Evolutionary conservation across 2,797 vertebrate genomes (phyloP).

Genomic region (Halcyon smyrnensis): DNA sequence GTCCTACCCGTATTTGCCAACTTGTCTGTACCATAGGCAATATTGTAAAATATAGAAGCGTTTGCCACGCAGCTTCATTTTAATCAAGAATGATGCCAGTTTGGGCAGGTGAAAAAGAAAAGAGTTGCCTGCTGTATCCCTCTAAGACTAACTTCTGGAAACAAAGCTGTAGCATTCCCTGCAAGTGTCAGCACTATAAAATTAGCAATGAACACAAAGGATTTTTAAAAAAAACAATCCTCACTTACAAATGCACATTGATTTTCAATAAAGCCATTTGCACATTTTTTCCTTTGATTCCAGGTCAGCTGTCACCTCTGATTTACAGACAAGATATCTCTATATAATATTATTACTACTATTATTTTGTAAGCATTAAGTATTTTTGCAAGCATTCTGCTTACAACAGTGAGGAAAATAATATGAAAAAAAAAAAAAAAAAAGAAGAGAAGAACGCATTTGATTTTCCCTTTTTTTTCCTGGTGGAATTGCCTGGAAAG

Average conservation of each 20-base stretch:
- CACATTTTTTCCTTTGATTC: slow-evolving; percentile 53
- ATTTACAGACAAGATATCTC: slow-evolving; percentile 56
- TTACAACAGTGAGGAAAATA: slow-evolving; percentile 16
- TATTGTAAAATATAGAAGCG: neutral
- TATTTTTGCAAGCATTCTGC: slow-evolving; percentile 13
- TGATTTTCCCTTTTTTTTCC: slow-evolving; percentile 39
- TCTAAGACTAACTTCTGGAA: neutral
- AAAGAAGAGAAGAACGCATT: slow-evolving; percentile 8
- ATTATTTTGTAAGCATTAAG: neutral
- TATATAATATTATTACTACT: slow-evolving; percentile 29
- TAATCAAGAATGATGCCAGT: neutral
- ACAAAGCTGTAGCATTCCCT: neutral
- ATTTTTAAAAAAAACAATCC: slow-evolving; percentile 56
- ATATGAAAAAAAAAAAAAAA: neutral
- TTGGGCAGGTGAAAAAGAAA: neutral
- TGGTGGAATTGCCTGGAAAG: slow-evolving; percentile 48
- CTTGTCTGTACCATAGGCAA: neutral
- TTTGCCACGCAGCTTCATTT: neutral
- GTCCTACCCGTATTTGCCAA: neutral
- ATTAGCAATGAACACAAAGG: slow-evolving; percentile 22
- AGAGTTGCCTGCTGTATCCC: neutral
- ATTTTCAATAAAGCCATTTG: slow-evolving; percentile 77
- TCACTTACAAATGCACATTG: slow-evolving; percentile 68
- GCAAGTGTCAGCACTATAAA: neutral
- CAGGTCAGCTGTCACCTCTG: slow-evolving; percentile 42